These are phyloP conservation scores for Euura lappo DNA, from an alignment of 1,140 invertebrate genomes.

Conservation along the genomic window DNA sequence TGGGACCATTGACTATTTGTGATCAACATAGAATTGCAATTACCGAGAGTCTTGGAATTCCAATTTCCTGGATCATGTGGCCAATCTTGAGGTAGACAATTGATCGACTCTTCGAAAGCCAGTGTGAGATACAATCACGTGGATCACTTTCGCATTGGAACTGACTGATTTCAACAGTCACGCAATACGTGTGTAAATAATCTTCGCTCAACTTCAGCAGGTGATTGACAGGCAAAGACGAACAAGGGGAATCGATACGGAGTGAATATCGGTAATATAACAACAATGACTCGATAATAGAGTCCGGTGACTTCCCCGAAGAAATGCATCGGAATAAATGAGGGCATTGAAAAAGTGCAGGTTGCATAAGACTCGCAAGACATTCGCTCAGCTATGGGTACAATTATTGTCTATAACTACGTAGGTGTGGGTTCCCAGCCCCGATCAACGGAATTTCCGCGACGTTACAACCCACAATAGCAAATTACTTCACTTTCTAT, in stretches of 20 bases:
- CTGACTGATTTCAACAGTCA: background rate
- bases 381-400: too few species aligned
- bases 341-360: too few species aligned
- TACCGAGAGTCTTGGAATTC: too few species aligned
- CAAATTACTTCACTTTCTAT: conserved; percentile 45
- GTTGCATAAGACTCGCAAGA: too few species aligned
- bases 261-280: background rate
- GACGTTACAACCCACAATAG: conserved; percentile 27
- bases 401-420: too few species aligned
- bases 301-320: background rate
- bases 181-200: background rate
- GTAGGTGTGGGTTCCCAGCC: background rate
- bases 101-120: background rate
- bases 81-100: too few species aligned
- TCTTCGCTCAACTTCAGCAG: background rate
- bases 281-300: background rate
- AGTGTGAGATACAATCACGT: background rate
- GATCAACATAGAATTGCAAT: background rate
- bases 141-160: background rate
- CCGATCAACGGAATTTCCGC: background rate
- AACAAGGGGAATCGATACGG: background rate
- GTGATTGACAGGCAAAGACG: background rate
- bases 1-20: background rate
- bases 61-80: too few species aligned
- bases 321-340: background rate